Evolutionary conservation across 2,113 vertebrate genomes (phyloP), one percentile per base, ranked within the genome.

Genomic region (Nyctibius bracteatus): DNA sequence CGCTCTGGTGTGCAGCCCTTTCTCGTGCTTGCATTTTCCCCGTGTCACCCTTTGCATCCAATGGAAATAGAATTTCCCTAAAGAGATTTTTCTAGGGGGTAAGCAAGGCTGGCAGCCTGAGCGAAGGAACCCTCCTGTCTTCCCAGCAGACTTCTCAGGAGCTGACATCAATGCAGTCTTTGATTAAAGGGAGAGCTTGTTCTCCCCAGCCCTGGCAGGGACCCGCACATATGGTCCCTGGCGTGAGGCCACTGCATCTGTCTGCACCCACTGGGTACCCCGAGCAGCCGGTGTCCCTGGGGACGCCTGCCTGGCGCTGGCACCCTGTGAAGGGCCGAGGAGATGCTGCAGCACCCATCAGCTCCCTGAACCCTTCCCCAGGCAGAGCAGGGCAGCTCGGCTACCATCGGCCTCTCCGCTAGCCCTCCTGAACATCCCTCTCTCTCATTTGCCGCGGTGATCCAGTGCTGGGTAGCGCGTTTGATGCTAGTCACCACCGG

Each of bases 11-110:
- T 6, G 33, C 31, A 28, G 5, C 44, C 57, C 18, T 81, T 17
- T 18, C 61, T 58, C 8, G 3, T 18, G 66, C 68, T 27, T 35
- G 43, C 0, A 0, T 25, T 92, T 78, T 62, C 66, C n/a, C 54
- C 43, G 0, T 7, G 24, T 27, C 63, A 12, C 62, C 11, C 0
- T 80, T 63, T 17, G 9, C 55, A 39, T n/a, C 44, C 71, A 55
- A 10, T 61, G 68, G 93, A 58, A 70, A 44, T n/a, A 52, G 75
- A 52, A 73, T 74, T 97, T 83, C 90, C 94, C 92, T 92, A 12
- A 59, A 90, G 95, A 95, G 88, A 35, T 70, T 73, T 51, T 88
- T 92, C 63, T 86, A 74, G 87, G 85, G 95, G 94, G 90, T 90
- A 88, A 96, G 74, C 6, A 3, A 72, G 81, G 85, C 87, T 93